Conservation (phyloP, 1,140 invertebrate species). For the Lordiphosa mommai region DNA sequence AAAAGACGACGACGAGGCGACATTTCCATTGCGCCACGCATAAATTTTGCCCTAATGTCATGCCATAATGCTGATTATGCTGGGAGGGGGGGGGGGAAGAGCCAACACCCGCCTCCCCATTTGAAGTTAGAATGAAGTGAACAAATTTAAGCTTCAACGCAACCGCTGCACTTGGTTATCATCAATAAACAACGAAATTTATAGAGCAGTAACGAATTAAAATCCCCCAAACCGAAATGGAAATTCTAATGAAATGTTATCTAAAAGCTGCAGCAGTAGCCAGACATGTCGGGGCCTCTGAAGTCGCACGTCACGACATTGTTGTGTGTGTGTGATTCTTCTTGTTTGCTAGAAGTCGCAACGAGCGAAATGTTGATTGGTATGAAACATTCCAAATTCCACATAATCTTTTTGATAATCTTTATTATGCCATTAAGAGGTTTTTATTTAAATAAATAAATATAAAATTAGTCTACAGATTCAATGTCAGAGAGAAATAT, state of each 20-base stretch:
- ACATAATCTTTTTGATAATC: too few species aligned
- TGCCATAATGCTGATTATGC: constrained; percentile 65
- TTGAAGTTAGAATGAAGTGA: constrained; percentile 42
- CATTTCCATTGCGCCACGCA: constrained; percentile 37
- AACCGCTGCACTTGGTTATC: constrained; percentile 30
- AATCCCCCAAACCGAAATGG: constrained; percentile 11
- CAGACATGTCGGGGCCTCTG: too few species aligned
- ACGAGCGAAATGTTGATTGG: too few species aligned
- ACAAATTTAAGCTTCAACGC: constrained; percentile 38
- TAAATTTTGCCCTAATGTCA: constrained; percentile 61
- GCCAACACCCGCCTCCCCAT: neutral
- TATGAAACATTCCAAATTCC: too few species aligned
- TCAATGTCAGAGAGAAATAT: too few species aligned
- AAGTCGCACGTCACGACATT: too few species aligned
- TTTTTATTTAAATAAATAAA: too few species aligned
- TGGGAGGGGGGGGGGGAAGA: constrained; percentile 10
- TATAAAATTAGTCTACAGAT: too few species aligned
- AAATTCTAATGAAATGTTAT: constrained; percentile 23
- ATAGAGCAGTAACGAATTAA: constrained; percentile 34
- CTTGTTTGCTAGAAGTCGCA: too few species aligned
- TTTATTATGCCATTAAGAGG: too few species aligned
- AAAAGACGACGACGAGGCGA: constrained; percentile 6
- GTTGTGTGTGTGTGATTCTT: too few species aligned
- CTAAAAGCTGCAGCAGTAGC: neutral
- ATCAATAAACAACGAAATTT: constrained; percentile 43